These are phyloP conservation scores for Apostichopus parvimensis DNA, from an alignment of 35 echinoderm and acorn worm species.

Conservation along the genomic window DNA sequence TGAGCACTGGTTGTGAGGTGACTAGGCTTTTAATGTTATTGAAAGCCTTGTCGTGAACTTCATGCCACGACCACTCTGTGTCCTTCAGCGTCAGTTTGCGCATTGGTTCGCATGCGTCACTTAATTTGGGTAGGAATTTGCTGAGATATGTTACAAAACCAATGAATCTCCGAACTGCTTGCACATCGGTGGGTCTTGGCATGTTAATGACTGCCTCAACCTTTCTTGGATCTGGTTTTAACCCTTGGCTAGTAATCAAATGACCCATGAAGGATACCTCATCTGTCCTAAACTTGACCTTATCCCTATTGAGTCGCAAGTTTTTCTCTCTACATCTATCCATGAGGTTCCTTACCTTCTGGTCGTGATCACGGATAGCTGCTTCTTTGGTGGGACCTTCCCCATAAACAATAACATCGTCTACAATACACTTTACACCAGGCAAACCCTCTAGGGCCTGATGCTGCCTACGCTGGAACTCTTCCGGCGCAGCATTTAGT, in stretches of 20 bases:
- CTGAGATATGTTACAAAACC: conserved; percentile 74
- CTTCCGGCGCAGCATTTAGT: conserved; percentile 62
- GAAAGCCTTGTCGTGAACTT: conserved; percentile 50
- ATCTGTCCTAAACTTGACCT: conserved; percentile 57
- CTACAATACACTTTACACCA: conserved; percentile 47
- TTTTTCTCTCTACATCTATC: conserved; percentile 65
- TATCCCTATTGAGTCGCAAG: conserved; percentile 75
- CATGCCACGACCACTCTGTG: conserved; percentile 60
- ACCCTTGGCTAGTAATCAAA: conserved; percentile 39
- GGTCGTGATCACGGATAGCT: conserved; percentile 78
- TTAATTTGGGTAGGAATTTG: conserved; percentile 64
- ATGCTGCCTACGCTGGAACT: conserved; percentile 66
- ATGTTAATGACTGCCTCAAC: conserved; percentile 62
- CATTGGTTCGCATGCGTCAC: conserved; percentile 61
- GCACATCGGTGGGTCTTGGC: conserved; percentile 55
- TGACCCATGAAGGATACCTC: conserved; percentile 49
- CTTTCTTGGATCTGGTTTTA: conserved; percentile 64
- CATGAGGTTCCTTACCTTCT: conserved; percentile 61
- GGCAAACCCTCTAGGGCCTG: conserved; percentile 18
- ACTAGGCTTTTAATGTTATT: conserved; percentile 4
- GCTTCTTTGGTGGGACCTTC: conserved; percentile 63
- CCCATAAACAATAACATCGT: conserved; percentile 79
- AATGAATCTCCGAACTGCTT: conserved; percentile 68
- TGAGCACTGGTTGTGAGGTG: conserved; percentile 25
- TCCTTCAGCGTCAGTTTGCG: conserved; percentile 61